Base-by-base conservation (phyloP, 2,113 vertebrate species). In the Poecile atricapillus region DNA sequence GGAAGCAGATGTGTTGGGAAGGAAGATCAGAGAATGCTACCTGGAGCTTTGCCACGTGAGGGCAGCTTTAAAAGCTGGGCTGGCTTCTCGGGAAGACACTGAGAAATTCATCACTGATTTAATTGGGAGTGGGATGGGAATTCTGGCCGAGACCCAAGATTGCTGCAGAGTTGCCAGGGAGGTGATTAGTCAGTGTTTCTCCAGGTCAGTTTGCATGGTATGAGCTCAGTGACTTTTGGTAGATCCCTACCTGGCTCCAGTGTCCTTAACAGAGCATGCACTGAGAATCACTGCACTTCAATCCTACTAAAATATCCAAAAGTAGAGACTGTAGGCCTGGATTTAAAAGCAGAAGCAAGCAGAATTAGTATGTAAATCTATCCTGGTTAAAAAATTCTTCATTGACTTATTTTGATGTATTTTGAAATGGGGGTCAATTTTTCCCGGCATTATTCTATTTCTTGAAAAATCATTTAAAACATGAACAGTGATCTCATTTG, bases 1-100 rank as follows among this genome's bases (percentile, higher is more conserved):
- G 83, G 76, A 96, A 95, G 86, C 85, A 92, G 88, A 87, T 92
- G 85, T 96, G 83, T 88, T 87, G 44, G 56, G 49, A 86, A 50
- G 71, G 59, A 83, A 90, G 83, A 95, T 93, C 90, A 94, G 52
- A 88, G 65, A 0, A 0, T 75, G 33, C 55, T 83, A 24, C 56
- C 64, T 95, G 93, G 94, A 96, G 35, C 73, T 90, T 56, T 93
- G 86, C 93, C 94, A 94, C 35, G 12, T 74, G 25, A 94, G 56
- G 68, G 79, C 64, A 94, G 69, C 56, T 94, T 92, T 81, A 78
- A 92, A 94, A 87, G 39, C 68, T 87, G 56, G 27, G 16, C 46
- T 90, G 67, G 41, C 73, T 96, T 20, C 64, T 93, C 0, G 3
- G 43, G 41, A 83, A 89, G 60, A 68, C 47, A 59, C 44, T 75